Evolutionary conservation across 1,140 invertebrate genomes (phyloP).

Genomic region (Zaprionus tsacasi): DNA sequence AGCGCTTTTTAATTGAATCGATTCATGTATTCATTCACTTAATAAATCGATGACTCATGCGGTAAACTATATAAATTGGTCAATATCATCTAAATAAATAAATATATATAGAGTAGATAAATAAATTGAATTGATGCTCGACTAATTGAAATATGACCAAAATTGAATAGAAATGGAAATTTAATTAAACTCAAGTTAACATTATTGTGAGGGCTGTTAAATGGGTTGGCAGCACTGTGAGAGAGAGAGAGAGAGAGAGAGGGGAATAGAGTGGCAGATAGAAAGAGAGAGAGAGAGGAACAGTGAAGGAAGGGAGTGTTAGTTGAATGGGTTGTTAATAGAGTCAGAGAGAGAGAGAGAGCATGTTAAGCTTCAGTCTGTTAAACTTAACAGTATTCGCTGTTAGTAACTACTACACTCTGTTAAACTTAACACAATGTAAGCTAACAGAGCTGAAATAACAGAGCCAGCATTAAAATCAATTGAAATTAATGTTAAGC

Average conservation of each 20-base stretch:
- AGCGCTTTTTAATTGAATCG: constrained; percentile 22
- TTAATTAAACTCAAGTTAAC: constrained; percentile 4
- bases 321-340: background rate
- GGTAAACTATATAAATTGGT: background rate
- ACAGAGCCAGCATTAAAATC: too few species aligned
- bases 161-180: background rate
- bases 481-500: background rate
- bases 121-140: background rate
- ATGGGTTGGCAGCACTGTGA: background rate
- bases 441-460: background rate
- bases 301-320: too few species aligned
- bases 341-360: background rate
- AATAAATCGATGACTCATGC: constrained; percentile 4
- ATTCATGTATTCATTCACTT: background rate
- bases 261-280: background rate
- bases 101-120: too few species aligned
- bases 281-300: too few species aligned
- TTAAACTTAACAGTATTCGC: too few species aligned
- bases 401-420: too few species aligned
- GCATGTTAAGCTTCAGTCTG: too few species aligned
- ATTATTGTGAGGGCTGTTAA: background rate
- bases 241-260: background rate
- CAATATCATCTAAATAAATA: background rate
- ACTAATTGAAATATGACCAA: constrained; percentile 1
- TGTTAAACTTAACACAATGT: background rate